A percentile compares a stretch with the other conserved stretches of the same genome.
Evolutionary conservation across 1,140 invertebrate genomes (phyloP).

Genomic region (Chionoecetes opilio): DNA sequence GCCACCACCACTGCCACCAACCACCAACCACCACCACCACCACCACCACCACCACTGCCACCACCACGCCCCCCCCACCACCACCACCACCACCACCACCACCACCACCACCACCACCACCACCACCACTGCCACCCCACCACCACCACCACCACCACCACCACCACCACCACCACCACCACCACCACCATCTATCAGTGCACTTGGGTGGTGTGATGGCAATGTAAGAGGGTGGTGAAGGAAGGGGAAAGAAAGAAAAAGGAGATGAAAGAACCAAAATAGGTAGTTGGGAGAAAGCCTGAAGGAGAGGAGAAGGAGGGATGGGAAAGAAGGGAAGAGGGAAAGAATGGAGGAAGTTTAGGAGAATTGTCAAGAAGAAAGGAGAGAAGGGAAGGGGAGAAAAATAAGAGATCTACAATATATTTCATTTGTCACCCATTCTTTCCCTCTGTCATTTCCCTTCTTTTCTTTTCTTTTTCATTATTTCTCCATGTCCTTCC

Average conservation of each 20-base stretch:
- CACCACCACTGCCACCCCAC: conserved; percentile 1
- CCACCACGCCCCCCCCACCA: no score
- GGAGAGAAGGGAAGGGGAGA: neutral
- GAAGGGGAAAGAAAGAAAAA: no score
- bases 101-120: neutral
- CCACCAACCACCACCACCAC: conserved; percentile 2
- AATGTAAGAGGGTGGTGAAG: no score
- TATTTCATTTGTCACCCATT: no score
- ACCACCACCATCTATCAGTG: neutral
- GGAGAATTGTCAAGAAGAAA: neutral
- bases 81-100: conserved; percentile 14
- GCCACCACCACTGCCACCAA: no score
- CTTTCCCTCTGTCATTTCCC: no score
- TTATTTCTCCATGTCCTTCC: no score
- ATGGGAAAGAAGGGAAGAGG: neutral
- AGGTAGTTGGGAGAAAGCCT: no score
- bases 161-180: neutral
- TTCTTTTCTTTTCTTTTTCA: neutral
- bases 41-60: neutral
- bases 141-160: neutral
- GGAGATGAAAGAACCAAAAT: no score
- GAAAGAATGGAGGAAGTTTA: neutral
- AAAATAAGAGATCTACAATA: neutral
- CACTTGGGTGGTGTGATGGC: neutral
- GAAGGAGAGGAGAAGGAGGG: neutral